A percentile compares a stretch with the other conserved stretches of the same genome.
Conservation (phyloP, 2,113 vertebrate genomes). For the Chinchilla lanigera region DNA sequence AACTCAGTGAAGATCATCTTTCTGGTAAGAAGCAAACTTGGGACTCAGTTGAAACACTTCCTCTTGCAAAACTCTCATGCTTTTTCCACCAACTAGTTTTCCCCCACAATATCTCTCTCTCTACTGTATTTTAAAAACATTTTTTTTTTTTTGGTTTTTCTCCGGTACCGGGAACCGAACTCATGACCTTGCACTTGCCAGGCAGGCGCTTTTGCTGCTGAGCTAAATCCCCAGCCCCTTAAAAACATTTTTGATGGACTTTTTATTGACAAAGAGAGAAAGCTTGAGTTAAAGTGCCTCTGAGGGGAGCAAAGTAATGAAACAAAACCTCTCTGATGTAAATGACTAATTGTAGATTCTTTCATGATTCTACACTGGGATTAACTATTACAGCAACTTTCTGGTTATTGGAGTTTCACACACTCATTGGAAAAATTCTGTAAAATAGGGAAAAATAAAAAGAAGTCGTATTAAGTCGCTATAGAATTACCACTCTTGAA, state of each 20-base stretch:
- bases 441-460: slow-evolving; percentile 40
- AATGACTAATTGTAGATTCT: slow-evolving; percentile 40
- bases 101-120: background rate
- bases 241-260: background rate
- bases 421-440: background rate
- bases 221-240: too few species aligned
- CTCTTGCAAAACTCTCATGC: background rate
- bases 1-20: background rate
- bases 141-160: too few species aligned
- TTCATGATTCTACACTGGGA: background rate
- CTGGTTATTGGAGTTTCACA: background rate
- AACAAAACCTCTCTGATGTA: slow-evolving; percentile 10
- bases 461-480: background rate
- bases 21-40: background rate
- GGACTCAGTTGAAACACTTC: background rate
- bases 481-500: slow-evolving; percentile 40
- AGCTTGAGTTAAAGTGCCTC: slow-evolving; percentile 2
- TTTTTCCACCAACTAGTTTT: background rate
- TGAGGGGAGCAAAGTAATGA: slow-evolving; percentile 38
- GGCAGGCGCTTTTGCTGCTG: too few species aligned
- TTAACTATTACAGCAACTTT: slow-evolving; percentile 21
- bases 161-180: too few species aligned
- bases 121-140: background rate
- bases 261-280: slow-evolving; percentile 31
- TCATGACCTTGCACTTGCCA: too few species aligned